These are phyloP conservation scores for Protonibea diacanthus DNA, from an alignment of 2,797 vertebrate species.

Conservation along the genomic window DNA sequence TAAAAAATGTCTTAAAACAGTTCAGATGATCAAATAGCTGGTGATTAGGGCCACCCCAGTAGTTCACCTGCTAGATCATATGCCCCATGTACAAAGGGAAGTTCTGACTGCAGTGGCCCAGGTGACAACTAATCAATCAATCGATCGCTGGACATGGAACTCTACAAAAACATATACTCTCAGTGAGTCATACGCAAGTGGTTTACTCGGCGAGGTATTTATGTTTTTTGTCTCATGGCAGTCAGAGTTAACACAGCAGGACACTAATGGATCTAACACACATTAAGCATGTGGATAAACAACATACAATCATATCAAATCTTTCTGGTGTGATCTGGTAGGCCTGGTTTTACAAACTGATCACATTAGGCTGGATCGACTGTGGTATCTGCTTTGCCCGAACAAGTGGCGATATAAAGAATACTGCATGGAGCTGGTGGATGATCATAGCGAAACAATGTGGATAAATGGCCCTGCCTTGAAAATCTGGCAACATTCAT, in stretches of 20 bases:
- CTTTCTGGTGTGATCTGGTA: neutral
- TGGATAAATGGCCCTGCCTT: slow-evolving; percentile 26
- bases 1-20: too few relatives aligned
- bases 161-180: neutral
- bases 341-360: slow-evolving; percentile 15
- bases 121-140: too few relatives aligned
- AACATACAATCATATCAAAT: neutral
- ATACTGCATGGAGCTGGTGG: slow-evolving; percentile 10
- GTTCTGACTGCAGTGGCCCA: too few relatives aligned
- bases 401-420: slow-evolving; percentile 33
- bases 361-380: slow-evolving; percentile 17
- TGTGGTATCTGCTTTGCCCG: slow-evolving; percentile 23
- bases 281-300: neutral
- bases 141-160: neutral
- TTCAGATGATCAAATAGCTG: too few relatives aligned
- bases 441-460: slow-evolving; percentile 11
- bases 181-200: slow-evolving; percentile 3
- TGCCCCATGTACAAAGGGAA: too few relatives aligned
- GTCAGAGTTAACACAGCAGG: slow-evolving; percentile 3
- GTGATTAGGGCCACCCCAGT: too few relatives aligned
- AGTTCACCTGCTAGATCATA: too few relatives aligned
- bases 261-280: slow-evolving; percentile 1
- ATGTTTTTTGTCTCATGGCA: neutral
- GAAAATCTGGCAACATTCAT: slow-evolving; percentile 55
- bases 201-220: neutral